Evolutionary conservation across 1,140 invertebrate genomes (phyloP), one percentile per base, ranked within the genome.

Genomic region (Drosophila pandora): DNA sequence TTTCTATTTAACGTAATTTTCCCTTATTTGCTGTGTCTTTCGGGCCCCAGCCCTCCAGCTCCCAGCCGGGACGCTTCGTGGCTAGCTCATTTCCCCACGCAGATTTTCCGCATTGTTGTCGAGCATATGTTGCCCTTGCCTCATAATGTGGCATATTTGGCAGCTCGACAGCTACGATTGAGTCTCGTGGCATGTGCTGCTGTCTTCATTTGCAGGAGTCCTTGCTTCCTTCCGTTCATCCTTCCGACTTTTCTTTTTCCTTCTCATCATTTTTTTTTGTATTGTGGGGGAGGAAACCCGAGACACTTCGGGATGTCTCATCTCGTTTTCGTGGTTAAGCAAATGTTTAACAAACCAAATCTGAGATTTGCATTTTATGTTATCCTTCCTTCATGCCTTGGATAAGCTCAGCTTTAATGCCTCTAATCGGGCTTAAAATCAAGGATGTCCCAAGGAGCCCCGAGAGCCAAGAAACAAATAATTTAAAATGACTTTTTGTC

Each of bases 1-100:
- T 88, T 88, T 88, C 83, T 88, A 88, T 88, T 88, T 88, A 88
- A 88, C 83, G 83, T 88, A 88, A 88, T 88, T 88, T 88, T 75
- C 84, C 83, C 81, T 88, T 87, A 88, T 88, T 88, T 83, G 71
- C 83, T 62, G 61, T 61, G 52, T 57, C 73, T 76, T 37, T 12
- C 34, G 10, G 61, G 53, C 56, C 28, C 21, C 54, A 10, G 37
- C 47, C 2, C 43, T 2, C 30, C 22, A n/a, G 17, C 45, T 23
- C 5, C 49, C 6, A n/a, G 9, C 6, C 41, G 13, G 13, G 39
- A 41, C 10, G 13, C 30, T 21, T 22, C 13, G 32, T 47, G 63
- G 76, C 81, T 68, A 85, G 76, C 77, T 76, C 77, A 68, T 65
- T 65, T 75, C 58, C 43, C 80, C 62, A 48, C 67, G 59, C 70